Percentiles rank a stretch among this genome's conserved stretches.
Evolutionary conservation across 2,113 vertebrate genomes (phyloP).

Genomic region (Cinclus cinclus): DNA sequence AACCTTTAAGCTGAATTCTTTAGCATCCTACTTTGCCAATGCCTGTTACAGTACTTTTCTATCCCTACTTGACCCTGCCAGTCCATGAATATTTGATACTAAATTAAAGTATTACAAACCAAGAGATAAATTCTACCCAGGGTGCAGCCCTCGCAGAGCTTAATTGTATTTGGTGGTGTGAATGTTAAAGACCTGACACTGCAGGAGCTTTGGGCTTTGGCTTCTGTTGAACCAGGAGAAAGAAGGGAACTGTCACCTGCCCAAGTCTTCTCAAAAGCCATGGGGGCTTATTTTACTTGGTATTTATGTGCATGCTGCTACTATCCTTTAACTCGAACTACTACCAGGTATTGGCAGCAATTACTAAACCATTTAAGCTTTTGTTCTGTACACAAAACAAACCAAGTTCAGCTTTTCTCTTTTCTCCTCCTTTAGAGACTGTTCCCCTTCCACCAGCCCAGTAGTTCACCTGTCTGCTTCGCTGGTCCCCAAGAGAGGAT

Average conservation of each 20-base stretch:
- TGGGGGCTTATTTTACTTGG: neutral
- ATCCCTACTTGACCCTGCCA: constrained; percentile 37
- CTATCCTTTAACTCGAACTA: neutral
- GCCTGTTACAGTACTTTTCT: neutral
- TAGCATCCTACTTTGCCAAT: neutral
- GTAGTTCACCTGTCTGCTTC: neutral
- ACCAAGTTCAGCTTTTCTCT: neutral
- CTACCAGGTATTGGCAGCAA: neutral
- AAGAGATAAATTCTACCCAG: neutral
- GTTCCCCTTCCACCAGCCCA: neutral
- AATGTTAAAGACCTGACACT: neutral
- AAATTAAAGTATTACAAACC: constrained; percentile 40
- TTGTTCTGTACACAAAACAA: neutral
- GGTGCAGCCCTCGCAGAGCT: neutral
- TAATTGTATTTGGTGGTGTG: neutral
- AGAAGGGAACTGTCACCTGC: neutral
- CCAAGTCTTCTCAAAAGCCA: neutral
- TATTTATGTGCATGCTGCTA: neutral
- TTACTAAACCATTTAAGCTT: neutral
- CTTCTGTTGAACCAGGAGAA: neutral
- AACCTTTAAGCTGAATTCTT: constrained; percentile 24
- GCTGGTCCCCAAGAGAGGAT: neutral
- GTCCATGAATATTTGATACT: constrained; percentile 26
- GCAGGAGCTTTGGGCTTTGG: neutral
- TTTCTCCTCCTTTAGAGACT: neutral